Percentiles rank a stretch among this genome's conserved stretches.
Conservation (phyloP, 1,140 invertebrate genomes). For the Heterodera carotae region DNA sequence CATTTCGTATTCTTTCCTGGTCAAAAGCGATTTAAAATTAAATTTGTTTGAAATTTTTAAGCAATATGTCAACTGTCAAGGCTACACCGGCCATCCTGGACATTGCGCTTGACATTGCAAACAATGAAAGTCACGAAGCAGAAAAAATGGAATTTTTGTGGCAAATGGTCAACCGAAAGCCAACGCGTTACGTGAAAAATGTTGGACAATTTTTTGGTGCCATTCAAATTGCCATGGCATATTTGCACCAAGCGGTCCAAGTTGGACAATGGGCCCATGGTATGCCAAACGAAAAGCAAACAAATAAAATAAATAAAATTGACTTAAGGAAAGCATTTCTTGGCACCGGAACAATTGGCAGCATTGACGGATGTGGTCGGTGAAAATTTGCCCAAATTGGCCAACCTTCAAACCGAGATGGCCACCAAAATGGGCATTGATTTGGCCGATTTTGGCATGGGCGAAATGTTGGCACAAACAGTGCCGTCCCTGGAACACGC, state of each 20-base stretch:
- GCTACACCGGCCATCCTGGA: background rate
- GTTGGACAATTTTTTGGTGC: background rate
- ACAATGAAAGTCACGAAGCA: background rate
- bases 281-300: too few species aligned
- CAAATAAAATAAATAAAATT: too few species aligned
- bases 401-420: too few species aligned
- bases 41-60: background rate
- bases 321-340: background rate
- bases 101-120: background rate
- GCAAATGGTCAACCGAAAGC: background rate
- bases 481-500: too few species aligned
- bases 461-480: too few species aligned
- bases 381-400: too few species aligned
- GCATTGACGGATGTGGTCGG: too few species aligned
- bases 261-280: background rate
- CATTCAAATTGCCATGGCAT: background rate
- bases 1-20: too few species aligned
- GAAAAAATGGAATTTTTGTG: background rate
- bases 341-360: background rate
- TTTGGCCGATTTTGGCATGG: too few species aligned
- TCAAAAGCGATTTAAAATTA: too few species aligned
- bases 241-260: background rate
- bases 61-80: background rate
- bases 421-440: too few species aligned
- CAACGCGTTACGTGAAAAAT: background rate